Evolutionary conservation across 2,888 invertebrate genomes (phyloP), one percentile per base, ranked within the genome.

Genomic region (Crematogaster levior): DNA sequence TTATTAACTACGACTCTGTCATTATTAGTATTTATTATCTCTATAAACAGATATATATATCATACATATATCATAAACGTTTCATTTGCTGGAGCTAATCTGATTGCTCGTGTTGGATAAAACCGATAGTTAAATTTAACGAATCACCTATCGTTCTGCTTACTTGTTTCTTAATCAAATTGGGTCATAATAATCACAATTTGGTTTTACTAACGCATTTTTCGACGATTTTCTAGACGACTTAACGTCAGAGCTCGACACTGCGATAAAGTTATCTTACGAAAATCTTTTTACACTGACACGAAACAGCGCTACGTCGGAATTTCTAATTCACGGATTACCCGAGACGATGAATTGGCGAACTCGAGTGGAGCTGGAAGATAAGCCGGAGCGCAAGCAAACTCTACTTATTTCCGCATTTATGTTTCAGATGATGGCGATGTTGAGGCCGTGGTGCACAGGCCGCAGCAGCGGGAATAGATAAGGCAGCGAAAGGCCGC

Each of bases 401-500:
- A 15, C 72, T 6, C 48, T 46, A 81, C 48, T 66, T 75, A 82
- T 66, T 70, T 72, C 43, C 34, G 72, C 43, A 77, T 51, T 27
- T 86, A 63, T 89, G 87, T 90, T 89, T 77, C 92, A 94, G 94
- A 93, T 93, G 93, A 91, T 89, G 88, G 91, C 87, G 66, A 88
- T 84, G 90, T 82, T 80, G 85, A 83, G 86, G 85, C 83, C 84
- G 87, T 82, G 88, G 87, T 84, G 81, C 86, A 56, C 74, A 68
- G 77, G 81, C 89, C 88, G 83, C 86, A 87, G 70, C 73, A 88
- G 87, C 86, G 87, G 87, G 73, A 80, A 89, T 63, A 89, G 89
- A 88, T 89, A 89, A 89, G 88, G 88, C 84, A 86, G 84, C 86
- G 83, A 86, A 85, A 75, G 86, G 86, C 88, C 83, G 80, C 86